Conservation (phyloP, 2,797 vertebrate species). For the Scolopax bukidnonensis region DNA sequence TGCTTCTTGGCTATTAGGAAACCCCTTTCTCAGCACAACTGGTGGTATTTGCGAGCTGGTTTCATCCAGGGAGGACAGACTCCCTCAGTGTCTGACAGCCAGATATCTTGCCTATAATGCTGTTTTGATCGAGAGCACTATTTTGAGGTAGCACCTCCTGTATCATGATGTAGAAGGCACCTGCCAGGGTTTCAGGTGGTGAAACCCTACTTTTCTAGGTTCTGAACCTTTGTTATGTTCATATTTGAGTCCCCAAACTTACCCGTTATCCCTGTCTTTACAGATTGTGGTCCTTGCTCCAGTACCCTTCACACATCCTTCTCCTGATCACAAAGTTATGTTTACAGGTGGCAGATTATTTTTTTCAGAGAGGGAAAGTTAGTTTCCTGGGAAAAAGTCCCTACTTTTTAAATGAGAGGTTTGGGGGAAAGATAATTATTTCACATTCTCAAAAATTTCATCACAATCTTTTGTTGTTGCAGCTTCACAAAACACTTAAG, state of each 20-base stretch:
- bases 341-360: neutral
- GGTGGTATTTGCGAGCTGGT: neutral
- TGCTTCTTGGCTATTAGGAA: neutral
- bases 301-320: neutral
- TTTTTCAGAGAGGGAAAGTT: neutral
- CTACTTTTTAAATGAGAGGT: neutral
- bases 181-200: neutral
- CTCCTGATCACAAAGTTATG: neutral
- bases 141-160: neutral
- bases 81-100: neutral
- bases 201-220: neutral
- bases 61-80: neutral
- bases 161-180: neutral
- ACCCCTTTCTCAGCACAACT: neutral
- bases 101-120: neutral
- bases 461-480: neutral
- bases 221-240: neutral
- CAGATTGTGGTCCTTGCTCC: rapidly evolving
- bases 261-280: neutral
- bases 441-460: neutral
- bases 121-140: neutral
- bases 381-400: neutral
- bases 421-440: neutral
- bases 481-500: neutral
- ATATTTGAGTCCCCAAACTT: neutral